Base-by-base conservation (phyloP, 1,140 invertebrate species). In the Drosophila littoralis region DNA sequence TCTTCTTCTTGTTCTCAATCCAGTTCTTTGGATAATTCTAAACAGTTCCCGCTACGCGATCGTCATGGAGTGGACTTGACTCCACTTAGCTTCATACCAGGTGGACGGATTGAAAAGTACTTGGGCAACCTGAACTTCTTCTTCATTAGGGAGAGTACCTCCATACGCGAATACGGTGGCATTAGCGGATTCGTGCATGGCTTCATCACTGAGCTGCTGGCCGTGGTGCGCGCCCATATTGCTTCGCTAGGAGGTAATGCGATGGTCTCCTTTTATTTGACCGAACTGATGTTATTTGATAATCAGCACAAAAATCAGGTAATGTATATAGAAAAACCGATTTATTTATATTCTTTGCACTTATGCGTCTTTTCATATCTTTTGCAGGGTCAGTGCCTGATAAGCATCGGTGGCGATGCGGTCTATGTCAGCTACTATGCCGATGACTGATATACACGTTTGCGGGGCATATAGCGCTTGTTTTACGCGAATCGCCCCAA, bases 261-360 rank as follows among this genome's bases (percentile, higher is more conserved):
- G 0, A 96, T 99, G 94, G 96, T 98, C 0, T 96, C 97, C 0
- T 98, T 98, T 93, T 98, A 97, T 90, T 96, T 99, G 95, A 97
- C 96, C 4, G 97, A 99, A 93, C 96, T 97, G 79, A 95, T 98
- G 72, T 93, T 99, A 15, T 94, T 97, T 59, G 96, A 98, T 93
- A 98, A 97, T 93, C 96, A 97, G 68, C 97, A 99, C 91, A 99
- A 99, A 93, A 99, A 99, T 94, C 98, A 99, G 95, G 98, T 98
- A 92, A 28, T 17, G n/a, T 22, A 67, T 15, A 13, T n/a, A 32
- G 0, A 1, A 3, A 43, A 15, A 22, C 10, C 4, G 2, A 22
- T 43, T 32, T 7, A 32, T 33, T 1, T 32, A 13, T 32, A 2
- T n/a, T n/a, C n/a, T n/a, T n/a, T 33, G 0, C 10, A 7, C 2